Conservation (phyloP, 35 echinoderm and acorn worm species). For the Hemicentrotus pulcherrimus region DNA sequence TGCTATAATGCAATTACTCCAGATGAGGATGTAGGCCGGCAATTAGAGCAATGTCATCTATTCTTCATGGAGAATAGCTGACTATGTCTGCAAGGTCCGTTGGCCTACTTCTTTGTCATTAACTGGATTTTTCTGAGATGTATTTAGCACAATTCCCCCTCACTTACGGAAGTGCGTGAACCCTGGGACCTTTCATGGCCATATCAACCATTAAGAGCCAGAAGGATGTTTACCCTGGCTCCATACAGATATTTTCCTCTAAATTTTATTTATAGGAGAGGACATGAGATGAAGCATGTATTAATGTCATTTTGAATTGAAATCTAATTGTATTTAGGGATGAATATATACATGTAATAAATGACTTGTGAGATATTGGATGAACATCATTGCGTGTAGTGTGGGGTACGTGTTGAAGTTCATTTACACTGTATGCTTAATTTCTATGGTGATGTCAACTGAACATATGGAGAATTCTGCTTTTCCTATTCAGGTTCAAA, state of each 20-base stretch:
- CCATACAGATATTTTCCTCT: too few relatives aligned
- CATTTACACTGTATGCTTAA: too few relatives aligned
- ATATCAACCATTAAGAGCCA: neutral
- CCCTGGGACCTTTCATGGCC: neutral
- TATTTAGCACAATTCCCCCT: slow-evolving; percentile 11
- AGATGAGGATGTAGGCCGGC: neutral
- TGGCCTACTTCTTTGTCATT: neutral
- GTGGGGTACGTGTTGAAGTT: too few relatives aligned
- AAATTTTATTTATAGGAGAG: neutral
- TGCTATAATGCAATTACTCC: neutral
- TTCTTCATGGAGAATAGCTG: neutral
- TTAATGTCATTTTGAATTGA: neutral
- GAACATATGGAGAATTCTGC: too few relatives aligned
- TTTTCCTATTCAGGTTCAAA: too few relatives aligned
- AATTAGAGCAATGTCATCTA: neutral
- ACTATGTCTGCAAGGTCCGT: neutral
- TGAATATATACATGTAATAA: too few relatives aligned
- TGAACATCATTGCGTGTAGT: too few relatives aligned
- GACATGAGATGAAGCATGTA: neutral
- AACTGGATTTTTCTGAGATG: neutral
- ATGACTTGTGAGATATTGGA: too few relatives aligned
- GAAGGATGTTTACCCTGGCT: too few relatives aligned
- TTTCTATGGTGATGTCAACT: too few relatives aligned
- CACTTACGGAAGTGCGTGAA: neutral
- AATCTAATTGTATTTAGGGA: neutral